Base-by-base conservation (phyloP, 92 coral and sea anemone genomes). In the Porites rus region DNA sequence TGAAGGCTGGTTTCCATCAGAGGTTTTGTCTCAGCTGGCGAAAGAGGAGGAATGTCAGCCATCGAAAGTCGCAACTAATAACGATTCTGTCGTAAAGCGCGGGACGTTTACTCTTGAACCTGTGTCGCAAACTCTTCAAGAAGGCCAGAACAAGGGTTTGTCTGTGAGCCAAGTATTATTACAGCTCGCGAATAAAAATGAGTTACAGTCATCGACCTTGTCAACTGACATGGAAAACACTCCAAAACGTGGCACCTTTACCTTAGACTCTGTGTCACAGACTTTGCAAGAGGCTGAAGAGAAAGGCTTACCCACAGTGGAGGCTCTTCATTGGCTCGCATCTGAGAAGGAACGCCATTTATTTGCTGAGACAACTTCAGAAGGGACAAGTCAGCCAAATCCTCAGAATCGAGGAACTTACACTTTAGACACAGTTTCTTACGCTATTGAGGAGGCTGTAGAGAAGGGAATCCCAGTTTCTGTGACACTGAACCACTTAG, bases 351-450 rank as follows among this genome's bases (percentile, higher is more conserved):
- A 78, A 20, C 25, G 83, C 10, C 51, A 62, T 43, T 7, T n/a
- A 28, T 1, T 52, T 21, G 25, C 2, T 18, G 66, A n/a, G 7
- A 24, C 61, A 16, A 13, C 63, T 1, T 17, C 68, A 18, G 75
- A 68, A 17, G n/a, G 17, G 18, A 13, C 17, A 51, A 6, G 24
- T 10, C 59, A 24, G 51, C n/a, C 60, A 13, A 53, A 24, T 63
- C 65, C 82, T 17, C 46, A 56, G 63, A 84, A 91, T 18, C 86
- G 98, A 12, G 94, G 93, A 12, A 96, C 98, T 0, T 96, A 96
- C 71, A 86, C 94, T 3, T 75, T 93, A n/a, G 99, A 96, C 21
- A 89, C 90, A 0, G 93, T 91, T 16, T 90, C 98, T 19, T 79
- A 83, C 81, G 82, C 92, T 28, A 68, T 96, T 19, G 98, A 93